A percentile compares a stretch with the other conserved stretches of the same genome.
These are phyloP conservation scores for Cryptus viduatorius DNA, from an alignment of 2,888 invertebrate species.

Conservation along the genomic window DNA sequence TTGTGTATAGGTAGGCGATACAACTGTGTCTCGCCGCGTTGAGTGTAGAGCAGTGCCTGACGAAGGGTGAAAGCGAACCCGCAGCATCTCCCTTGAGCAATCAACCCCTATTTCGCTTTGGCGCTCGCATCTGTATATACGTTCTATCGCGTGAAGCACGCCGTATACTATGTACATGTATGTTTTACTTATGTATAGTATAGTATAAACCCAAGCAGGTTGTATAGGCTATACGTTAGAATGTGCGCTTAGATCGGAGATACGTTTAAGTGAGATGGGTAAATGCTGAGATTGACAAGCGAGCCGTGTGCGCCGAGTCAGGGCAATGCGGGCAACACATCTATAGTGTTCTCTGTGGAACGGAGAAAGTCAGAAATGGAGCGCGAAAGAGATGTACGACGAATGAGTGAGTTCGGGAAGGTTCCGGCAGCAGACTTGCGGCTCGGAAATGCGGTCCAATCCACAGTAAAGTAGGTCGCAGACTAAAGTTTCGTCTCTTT, in stretches of 20 bases:
- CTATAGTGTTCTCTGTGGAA: conserved; percentile 24
- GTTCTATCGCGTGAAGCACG: conserved; percentile 51
- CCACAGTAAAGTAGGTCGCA: conserved; percentile 55
- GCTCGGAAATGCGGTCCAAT: conserved; percentile 51
- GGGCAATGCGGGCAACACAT: conserved; percentile 35
- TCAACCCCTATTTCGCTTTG: conserved; percentile 67
- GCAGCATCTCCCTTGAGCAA: conserved; percentile 67
- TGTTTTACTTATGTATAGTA: conserved; percentile 29
- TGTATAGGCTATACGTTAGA: conserved; percentile 29
- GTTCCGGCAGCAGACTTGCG: conserved; percentile 34
- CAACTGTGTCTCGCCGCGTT: conserved; percentile 39
- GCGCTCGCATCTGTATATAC: conserved; percentile 53
- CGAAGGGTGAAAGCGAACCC: conserved; percentile 68
- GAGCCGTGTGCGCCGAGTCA: conserved; percentile 15
- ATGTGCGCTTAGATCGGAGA: conserved; percentile 45
- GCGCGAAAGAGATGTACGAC: conserved; percentile 22
- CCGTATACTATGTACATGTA: conserved; percentile 48
- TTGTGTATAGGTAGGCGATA: conserved; percentile 40
- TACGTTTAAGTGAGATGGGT: conserved; percentile 39
- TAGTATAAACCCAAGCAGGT: conserved; percentile 10
- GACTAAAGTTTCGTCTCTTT: conserved; percentile 51
- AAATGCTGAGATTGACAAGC: conserved; percentile 50
- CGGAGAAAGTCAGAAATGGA: conserved; percentile 27
- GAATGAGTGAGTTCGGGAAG: conserved; percentile 35
- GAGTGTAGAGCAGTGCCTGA: conserved; percentile 51